Evolutionary conservation across 2,797 vertebrate genomes (phyloP), one percentile per base, ranked within the genome.

Genomic region (Spinus olivaceus): DNA sequence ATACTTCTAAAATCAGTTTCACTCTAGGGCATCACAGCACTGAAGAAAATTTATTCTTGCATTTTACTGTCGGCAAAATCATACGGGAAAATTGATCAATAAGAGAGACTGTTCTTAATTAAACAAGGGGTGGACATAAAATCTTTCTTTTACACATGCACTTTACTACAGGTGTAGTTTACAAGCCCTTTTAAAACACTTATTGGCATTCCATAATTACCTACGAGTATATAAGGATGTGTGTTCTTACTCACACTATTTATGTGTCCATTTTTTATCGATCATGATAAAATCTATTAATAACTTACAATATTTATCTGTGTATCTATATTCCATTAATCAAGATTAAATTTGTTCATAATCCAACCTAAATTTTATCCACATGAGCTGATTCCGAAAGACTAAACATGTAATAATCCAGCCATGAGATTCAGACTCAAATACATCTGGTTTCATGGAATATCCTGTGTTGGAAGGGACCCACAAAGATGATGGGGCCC

Each of bases 1-100:
- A 49, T 0, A 73, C 41, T 71, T 49, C 67, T 25, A 35, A 60
- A 59, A 54, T 11, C 25, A 15, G 14, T 32, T 66, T 53, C 30
- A 1, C 8, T 61, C 24, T 28, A 4, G 0, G 0, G 32, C 33
- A 66, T 73, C 46, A 8, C 1, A 47, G 64, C 1, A 6, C 16
- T 2, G 6, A 6, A 21, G 17, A 65, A 60, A 3, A 27, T 19
- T 15, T 1, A 57, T 8, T 37, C 81, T 49, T 44, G 30, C 1
- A 10, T 22, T 87, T 60, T 70, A 54, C 35, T 28, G 17, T 24
- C 1, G 0, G 72, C 30, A 53, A 64, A 71, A 78, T 30, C 56
- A 63, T 51, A 86, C 28, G 47, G 63, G 41, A 60, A 95, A 88
- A 7, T 6, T 30, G n/a, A 87, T 46, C 30, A 60, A 3, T 4